Evolutionary conservation across 2,113 vertebrate species (phyloP).

Genomic region (Lepisosteus osseus): DNA sequence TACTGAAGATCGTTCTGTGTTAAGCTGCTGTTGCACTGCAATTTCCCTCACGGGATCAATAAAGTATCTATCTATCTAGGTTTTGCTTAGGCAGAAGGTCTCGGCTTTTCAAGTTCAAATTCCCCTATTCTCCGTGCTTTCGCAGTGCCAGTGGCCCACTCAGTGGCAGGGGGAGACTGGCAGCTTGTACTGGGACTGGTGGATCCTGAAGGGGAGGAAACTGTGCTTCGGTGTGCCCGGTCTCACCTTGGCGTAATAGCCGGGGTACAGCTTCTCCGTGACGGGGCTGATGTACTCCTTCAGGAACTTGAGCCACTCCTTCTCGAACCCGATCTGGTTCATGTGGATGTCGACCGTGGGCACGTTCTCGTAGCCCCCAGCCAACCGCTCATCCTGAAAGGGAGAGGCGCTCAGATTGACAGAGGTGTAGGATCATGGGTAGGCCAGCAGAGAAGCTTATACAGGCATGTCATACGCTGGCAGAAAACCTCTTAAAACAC

Average conservation of each 20-base stretch:
- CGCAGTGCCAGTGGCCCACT: too few relatives aligned
- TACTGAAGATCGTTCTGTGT: too few relatives aligned
- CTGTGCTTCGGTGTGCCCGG: neutral
- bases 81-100: too few relatives aligned
- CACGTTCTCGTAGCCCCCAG: conserved; percentile 83
- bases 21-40: too few relatives aligned
- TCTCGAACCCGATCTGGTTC: conserved; percentile 80
- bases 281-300: conserved; percentile 75
- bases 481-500: too few relatives aligned
- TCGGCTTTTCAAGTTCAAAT: too few relatives aligned
- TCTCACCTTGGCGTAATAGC: conserved; percentile 79
- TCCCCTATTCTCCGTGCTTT: too few relatives aligned
- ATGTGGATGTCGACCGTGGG: conserved; percentile 87
- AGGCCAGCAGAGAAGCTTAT: neutral
- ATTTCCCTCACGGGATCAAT: too few relatives aligned
- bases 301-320: conserved; percentile 85
- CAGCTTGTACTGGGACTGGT: neutral
- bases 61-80: too few relatives aligned
- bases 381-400: conserved; percentile 72
- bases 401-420: too few relatives aligned
- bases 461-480: neutral
- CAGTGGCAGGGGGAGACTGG: neutral
- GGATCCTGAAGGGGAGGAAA: neutral
- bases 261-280: conserved; percentile 76
- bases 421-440: neutral